phyloP scores from a whole-genome alignment of 2,797 vertebrate species.

The Tamandua tetradactyla region DNA sequence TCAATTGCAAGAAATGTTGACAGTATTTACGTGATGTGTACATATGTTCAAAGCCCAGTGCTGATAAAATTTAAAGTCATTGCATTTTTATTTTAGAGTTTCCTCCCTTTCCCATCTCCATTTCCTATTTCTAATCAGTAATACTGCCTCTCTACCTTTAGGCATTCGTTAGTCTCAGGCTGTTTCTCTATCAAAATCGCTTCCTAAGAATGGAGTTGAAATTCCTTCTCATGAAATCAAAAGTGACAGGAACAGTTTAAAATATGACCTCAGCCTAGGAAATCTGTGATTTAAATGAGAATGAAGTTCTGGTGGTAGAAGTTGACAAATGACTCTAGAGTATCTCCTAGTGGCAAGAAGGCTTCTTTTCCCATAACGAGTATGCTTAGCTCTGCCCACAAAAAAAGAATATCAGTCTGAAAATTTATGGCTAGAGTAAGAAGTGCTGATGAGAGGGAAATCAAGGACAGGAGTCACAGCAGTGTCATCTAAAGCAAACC shows the following conservation, averaged over 20 bases:
- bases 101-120: neutral
- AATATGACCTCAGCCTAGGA: neutral
- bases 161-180: neutral
- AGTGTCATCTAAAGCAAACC: neutral
- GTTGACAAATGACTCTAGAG: neutral
- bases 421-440: neutral
- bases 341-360: neutral
- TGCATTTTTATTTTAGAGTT: neutral
- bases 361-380: neutral
- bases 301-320: neutral
- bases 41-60: neutral
- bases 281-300: neutral
- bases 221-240: slow-evolving; percentile 21
- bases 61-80: neutral
- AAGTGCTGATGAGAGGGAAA: neutral
- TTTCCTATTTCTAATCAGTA: neutral
- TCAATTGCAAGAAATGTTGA: neutral
- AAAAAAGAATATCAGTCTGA: neutral
- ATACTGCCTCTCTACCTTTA: neutral
- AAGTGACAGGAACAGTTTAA: slow-evolving; percentile 46
- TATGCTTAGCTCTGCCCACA: neutral
- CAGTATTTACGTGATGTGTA: neutral
- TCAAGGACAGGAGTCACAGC: neutral
- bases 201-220: neutral
- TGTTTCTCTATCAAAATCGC: slow-evolving; percentile 30